Base-by-base conservation (phyloP, 2,797 vertebrate genomes). In the Acanthurus leucopareius region DNA sequence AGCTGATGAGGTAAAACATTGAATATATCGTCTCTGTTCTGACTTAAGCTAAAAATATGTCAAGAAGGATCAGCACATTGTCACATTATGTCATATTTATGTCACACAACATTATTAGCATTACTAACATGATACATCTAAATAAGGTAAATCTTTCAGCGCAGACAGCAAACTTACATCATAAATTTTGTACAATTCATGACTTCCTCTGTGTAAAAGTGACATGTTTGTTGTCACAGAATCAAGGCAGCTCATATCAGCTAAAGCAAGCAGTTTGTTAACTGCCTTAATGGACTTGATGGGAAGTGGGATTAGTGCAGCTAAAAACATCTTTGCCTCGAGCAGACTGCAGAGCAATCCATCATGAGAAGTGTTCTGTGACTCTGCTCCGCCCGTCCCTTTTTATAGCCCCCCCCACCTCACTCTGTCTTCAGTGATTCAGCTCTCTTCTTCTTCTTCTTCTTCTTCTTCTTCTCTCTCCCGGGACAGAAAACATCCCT, bases 401-500 rank as follows among this genome's bases (percentile, higher is more conserved):
- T 69, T 81, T 87, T 81, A 72, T 73, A 88, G 61, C 28, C 49
- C 15, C 28, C 28, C 51, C 57, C 10, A 3, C 69, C 4, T 17
- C 15, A 15, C 38, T 20, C 25, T 10, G 7, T 17, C 11, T 45
- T 4, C 11, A 77, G 62, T 56, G 25, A 75, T 76, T 88, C 53
- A 68, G n/a, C 67, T 85, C 49, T 25, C 25, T 25, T 25, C 25
- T 25, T 25, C 25, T 25, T 25, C 25, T 25, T 25, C 25, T 25
- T 25, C 25, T 25, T 25, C 25, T 25, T 68, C 57, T 75, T 75
- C 20, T 74, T 49, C 11, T 86, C 54, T 85, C 60, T 80, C 64
- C 60, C 3, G 47, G 80, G 84, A 80, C 90, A 99, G 98, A 99
- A 90, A 99, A 99, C 86, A 99, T 99, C 87, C 97, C 98, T 0